Evolutionary conservation across 1,140 invertebrate genomes (phyloP).

Genomic region (Sarcophaga peregrina): DNA sequence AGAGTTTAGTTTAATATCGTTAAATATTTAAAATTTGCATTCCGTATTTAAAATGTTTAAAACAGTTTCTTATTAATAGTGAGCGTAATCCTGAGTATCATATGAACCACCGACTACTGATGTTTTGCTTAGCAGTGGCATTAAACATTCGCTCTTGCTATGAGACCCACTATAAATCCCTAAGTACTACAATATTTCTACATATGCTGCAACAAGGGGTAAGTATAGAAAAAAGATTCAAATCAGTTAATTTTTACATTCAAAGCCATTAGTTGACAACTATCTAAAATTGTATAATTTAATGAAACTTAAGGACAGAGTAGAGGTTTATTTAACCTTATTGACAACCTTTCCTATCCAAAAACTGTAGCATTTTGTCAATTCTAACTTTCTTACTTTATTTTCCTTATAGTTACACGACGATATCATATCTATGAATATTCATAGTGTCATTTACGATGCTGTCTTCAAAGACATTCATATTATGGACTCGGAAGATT

Average conservation of each 20-base stretch:
- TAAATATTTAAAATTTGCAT: not conserved
- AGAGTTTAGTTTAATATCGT: not conserved
- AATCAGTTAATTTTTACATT: too few species aligned
- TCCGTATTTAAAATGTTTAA: too few species aligned
- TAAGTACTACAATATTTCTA: slow-evolving; percentile 44
- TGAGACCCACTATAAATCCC: slow-evolving; percentile 41
- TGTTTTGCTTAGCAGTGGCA: slow-evolving; percentile 45
- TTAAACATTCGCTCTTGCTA: slow-evolving; percentile 43
- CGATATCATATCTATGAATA: slow-evolving; percentile 41
- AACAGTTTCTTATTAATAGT: slow-evolving; percentile 16
- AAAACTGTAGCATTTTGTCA: not conserved
- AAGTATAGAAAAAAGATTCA: not conserved
- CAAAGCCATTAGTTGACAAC: too few species aligned
- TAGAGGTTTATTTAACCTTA: not conserved
- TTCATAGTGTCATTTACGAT: slow-evolving; percentile 46
- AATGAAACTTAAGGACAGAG: too few species aligned
- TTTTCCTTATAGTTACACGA: slow-evolving; percentile 24
- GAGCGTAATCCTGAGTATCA: not conserved
- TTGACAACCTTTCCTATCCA: not conserved
- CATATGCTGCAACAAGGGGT: slow-evolving; percentile 35
- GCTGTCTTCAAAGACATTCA: slow-evolving; percentile 44
- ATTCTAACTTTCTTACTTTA: not conserved
- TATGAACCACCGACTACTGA: slow-evolving; percentile 28
- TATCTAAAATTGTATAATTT: too few species aligned
- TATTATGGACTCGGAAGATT: slow-evolving; percentile 33